A percentile compares a stretch with the other conserved stretches of the same genome.
Conservation (phyloP, 2,113 vertebrate genomes). For the Hoplias malabaricus region DNA sequence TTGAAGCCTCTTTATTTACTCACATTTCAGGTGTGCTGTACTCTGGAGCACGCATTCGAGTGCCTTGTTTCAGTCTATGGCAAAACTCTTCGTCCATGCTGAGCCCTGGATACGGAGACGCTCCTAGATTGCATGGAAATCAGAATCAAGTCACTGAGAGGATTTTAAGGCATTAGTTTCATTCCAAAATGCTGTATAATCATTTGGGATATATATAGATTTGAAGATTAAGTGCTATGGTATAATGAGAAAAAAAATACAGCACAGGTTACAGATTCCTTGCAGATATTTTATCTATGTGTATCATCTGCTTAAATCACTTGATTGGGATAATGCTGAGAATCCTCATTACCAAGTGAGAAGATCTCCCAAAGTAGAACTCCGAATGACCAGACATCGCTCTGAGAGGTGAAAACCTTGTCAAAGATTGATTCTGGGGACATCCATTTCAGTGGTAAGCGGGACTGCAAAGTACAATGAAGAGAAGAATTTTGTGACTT, state of each 20-base stretch:
- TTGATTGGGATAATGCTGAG: neutral
- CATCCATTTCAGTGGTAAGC: conserved; percentile 98
- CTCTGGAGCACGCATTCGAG: conserved; percentile 88
- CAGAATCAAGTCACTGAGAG: neutral
- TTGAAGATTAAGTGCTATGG: too few species aligned
- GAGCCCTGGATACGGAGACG: conserved; percentile 90
- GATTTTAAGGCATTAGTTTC: too few species aligned
- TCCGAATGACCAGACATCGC: conserved; percentile 93
- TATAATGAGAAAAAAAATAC: too few species aligned
- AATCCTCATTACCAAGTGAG: conserved; percentile 81
- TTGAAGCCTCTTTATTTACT: conserved; percentile 44
- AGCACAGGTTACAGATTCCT: too few species aligned
- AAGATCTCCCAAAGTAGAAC: conserved; percentile 98
- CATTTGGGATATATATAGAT: too few species aligned
- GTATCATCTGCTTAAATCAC: neutral
- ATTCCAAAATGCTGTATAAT: too few species aligned
- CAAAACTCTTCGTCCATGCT: conserved; percentile 95
- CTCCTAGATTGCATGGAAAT: conserved; percentile 71
- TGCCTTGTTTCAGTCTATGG: conserved; percentile 86
- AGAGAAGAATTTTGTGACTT: neutral
- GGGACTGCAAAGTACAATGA: conserved; percentile 76
- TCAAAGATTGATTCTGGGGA: conserved; percentile 97
- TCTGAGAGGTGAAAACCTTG: conserved; percentile 95
- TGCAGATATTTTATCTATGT: neutral
- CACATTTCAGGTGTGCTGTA: conserved; percentile 89